A percentile compares a stretch with the other conserved stretches of the same genome.
These are phyloP conservation scores for Oplegnathus fasciatus DNA, from an alignment of 2,113 vertebrate species.

Conservation along the genomic window DNA sequence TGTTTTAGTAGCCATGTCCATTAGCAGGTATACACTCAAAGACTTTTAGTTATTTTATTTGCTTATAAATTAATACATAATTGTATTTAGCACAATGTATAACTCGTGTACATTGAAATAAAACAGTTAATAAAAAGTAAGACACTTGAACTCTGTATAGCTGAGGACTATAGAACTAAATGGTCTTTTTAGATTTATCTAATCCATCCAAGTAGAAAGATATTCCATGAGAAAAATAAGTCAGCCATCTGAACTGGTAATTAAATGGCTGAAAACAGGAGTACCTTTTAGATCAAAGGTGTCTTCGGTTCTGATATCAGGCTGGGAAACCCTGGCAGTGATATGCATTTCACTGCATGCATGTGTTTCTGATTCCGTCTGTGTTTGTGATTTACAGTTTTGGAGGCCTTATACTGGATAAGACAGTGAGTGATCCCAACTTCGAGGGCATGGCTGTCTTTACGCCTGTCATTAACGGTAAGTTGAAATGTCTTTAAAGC, in stretches of 20 bases:
- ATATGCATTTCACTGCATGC: background rate
- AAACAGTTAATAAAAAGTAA: background rate
- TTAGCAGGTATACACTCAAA: slow-evolving; percentile 91
- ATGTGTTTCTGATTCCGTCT: slow-evolving; percentile 13
- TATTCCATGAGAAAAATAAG: too few relatives aligned
- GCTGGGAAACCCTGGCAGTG: background rate
- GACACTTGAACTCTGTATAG: background rate
- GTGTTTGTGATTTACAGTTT: slow-evolving; percentile 82
- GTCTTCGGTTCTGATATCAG: background rate
- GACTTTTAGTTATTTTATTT: background rate
- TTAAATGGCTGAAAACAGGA: background rate
- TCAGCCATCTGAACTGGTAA: too few relatives aligned
- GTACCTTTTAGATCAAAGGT: background rate
- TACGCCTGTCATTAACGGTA: slow-evolving; percentile 97
- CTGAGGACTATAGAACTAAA: background rate
- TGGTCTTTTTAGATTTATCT: too few relatives aligned
- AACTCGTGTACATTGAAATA: background rate
- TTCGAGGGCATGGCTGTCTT: slow-evolving; percentile 96
- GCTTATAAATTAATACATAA: background rate
- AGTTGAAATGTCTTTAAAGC: slow-evolving; percentile 43
- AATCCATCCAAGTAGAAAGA: too few relatives aligned
- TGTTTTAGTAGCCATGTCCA: slow-evolving; percentile 94
- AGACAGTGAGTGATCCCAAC: slow-evolving; percentile 89
- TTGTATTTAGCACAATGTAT: background rate
- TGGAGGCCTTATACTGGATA: slow-evolving; percentile 95